These are phyloP conservation scores for Cheumatopsyche charites DNA, from an alignment of 1,140 invertebrate species.

Conservation along the genomic window DNA sequence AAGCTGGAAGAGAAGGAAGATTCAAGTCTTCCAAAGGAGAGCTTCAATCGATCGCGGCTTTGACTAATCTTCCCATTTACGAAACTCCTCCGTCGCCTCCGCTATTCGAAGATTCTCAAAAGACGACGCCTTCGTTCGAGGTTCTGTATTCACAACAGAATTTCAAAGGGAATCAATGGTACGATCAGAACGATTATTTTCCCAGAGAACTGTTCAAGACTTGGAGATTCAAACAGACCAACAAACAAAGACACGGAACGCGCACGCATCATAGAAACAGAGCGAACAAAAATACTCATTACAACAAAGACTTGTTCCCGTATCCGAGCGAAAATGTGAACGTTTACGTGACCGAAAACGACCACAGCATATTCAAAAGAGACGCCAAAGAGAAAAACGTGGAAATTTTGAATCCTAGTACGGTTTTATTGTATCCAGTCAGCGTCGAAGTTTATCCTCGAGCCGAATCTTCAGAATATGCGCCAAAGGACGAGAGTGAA, in stretches of 20 bases:
- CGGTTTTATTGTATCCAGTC: slow-evolving; percentile 40
- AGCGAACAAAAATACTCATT: slow-evolving; percentile 50
- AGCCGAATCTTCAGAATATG: slow-evolving; percentile 10
- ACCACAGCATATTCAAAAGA: slow-evolving; percentile 49
- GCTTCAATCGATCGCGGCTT: slow-evolving; percentile 36
- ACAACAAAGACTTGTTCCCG: slow-evolving; percentile 54
- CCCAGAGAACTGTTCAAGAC: slow-evolving; percentile 49
- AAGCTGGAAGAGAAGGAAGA: slow-evolving; percentile 19
- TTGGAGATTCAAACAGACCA: slow-evolving; percentile 41
- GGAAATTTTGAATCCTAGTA: slow-evolving; percentile 53
- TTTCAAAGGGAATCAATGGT: slow-evolving; percentile 48
- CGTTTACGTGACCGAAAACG: slow-evolving; percentile 12
- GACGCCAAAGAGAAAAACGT: slow-evolving; percentile 53
- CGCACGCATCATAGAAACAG: slow-evolving; percentile 37
- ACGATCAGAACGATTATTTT: slow-evolving; percentile 52
- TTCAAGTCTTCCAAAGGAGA: slow-evolving; percentile 30
- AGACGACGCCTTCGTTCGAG: slow-evolving; percentile 35
- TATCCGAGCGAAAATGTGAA: slow-evolving; percentile 49
- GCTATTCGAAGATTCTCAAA: not conserved
- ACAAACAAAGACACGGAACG: slow-evolving; percentile 9
- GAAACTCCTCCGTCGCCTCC: slow-evolving; percentile 42
- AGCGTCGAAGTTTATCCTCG: slow-evolving; percentile 45
- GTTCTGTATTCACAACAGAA: slow-evolving; percentile 42
- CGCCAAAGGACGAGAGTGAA: not conserved
- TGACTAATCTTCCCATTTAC: slow-evolving; percentile 41